Evolutionary conservation across 2,888 invertebrate genomes (phyloP).

Genomic region (Mamestra brassicae): DNA sequence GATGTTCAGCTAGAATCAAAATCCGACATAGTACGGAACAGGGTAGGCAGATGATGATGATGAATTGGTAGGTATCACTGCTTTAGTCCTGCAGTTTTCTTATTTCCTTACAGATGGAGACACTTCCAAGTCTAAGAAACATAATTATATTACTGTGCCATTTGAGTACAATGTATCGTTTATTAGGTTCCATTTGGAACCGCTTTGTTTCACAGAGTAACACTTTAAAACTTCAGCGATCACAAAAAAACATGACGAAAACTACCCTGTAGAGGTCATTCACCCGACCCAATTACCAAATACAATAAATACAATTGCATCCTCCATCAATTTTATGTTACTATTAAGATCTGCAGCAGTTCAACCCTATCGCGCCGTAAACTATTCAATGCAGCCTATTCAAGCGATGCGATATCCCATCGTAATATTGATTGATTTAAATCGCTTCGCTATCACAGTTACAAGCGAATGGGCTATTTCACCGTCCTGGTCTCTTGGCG

Average conservation of each 20-base stretch:
- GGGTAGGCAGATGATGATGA: too few relatives aligned
- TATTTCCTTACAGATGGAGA: too few relatives aligned
- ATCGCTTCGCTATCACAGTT: constrained; percentile 41
- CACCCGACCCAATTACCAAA: neutral
- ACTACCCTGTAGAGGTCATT: too few relatives aligned
- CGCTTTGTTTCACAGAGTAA: too few relatives aligned
- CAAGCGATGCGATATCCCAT: constrained; percentile 43
- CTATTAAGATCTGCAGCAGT: constrained; percentile 48
- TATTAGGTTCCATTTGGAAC: too few relatives aligned
- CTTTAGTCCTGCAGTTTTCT: too few relatives aligned
- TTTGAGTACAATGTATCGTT: too few relatives aligned
- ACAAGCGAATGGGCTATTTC: constrained; percentile 49
- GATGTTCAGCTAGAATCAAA: too few relatives aligned
- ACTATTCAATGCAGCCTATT: constrained; percentile 42
- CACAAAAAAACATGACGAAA: neutral
- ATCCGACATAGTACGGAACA: too few relatives aligned
- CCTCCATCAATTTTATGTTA: constrained; percentile 9
- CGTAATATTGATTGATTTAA: constrained; percentile 60
- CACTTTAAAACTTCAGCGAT: neutral
- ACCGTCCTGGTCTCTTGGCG: constrained; percentile 42
- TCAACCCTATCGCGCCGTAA: constrained; percentile 20
- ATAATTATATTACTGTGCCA: too few relatives aligned
- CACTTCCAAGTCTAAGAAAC: too few relatives aligned
- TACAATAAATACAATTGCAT: constrained; percentile 6
- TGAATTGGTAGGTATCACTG: too few relatives aligned